Conservation (phyloP, 2,888 invertebrate genomes). For the Clistopyga incitator region DNA sequence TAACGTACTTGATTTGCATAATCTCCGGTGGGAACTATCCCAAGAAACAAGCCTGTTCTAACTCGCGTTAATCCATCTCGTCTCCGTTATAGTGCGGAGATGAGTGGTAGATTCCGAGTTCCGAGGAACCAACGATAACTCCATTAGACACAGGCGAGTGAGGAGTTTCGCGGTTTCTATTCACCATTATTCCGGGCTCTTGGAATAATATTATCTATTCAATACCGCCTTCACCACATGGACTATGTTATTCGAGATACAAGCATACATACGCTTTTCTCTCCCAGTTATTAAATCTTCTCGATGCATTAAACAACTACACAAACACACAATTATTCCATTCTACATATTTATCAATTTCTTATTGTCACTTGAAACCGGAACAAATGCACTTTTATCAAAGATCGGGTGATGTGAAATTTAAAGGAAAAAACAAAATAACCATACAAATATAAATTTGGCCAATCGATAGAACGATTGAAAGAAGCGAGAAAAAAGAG, state of each 20-base stretch:
- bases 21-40: slow-evolving; percentile 68
- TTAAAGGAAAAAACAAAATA: no score
- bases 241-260: slow-evolving; percentile 1
- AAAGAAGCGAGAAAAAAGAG: background rate
- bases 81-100: slow-evolving; percentile 27
- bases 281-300: background rate
- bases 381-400: background rate
- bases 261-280: background rate
- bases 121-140: slow-evolving; percentile 44
- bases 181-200: slow-evolving; percentile 46
- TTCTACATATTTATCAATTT: background rate
- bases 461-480: no score
- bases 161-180: slow-evolving; percentile 54
- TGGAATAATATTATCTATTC: slow-evolving; percentile 52
- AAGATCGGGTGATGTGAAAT: background rate
- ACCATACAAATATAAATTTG: no score
- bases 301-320: background rate
- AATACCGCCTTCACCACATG: slow-evolving; percentile 26
- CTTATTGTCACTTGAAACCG: no score
- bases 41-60: slow-evolving; percentile 71
- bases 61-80: slow-evolving; percentile 61
- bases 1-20: slow-evolving; percentile 71
- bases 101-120: slow-evolving; percentile 26
- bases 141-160: slow-evolving; percentile 30
- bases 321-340: background rate